Conservation (phyloP, 2,797 vertebrate species). For the Dallia pectoralis region DNA sequence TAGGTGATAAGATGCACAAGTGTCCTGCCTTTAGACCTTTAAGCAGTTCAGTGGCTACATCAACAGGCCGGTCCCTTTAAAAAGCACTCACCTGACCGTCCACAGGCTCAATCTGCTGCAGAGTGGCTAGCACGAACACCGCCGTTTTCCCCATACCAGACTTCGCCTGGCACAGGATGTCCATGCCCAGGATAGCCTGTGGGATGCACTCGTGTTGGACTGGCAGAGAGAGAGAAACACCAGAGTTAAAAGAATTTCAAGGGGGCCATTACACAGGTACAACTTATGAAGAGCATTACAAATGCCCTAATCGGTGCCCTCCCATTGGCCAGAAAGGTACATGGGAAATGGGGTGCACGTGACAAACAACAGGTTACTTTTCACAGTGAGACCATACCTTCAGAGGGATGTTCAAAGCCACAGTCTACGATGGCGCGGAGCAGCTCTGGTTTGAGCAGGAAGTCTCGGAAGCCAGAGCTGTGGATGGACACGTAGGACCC, state of each 20-base stretch:
- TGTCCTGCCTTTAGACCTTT: too few species aligned
- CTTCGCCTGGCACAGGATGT: conserved; percentile 87
- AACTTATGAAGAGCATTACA: not conserved
- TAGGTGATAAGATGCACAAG: too few species aligned
- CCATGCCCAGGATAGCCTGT: conserved; percentile 88
- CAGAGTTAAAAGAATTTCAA: not conserved
- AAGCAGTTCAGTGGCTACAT: not conserved
- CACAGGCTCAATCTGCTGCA: conserved; percentile 86
- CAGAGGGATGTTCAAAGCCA: conserved; percentile 89
- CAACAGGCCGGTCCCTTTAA: not conserved
- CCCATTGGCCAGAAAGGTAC: not conserved
- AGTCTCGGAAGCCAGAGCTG: conserved; percentile 90
- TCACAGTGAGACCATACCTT: conserved; percentile 68
- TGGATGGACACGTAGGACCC: conserved; percentile 79
- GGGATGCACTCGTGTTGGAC: conserved; percentile 90
- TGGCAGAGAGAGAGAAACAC: conserved; percentile 44
- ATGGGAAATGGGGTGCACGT: not conserved
- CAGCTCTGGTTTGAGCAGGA: conserved; percentile 87
- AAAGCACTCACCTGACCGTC: conserved; percentile 78
- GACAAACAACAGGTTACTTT: not conserved
- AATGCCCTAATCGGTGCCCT: not conserved
- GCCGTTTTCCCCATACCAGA: conserved; percentile 91
- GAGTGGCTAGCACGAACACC: conserved; percentile 84
- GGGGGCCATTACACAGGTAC: not conserved
- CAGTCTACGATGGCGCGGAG: conserved; percentile 88